Base-by-base conservation (phyloP, 1,140 invertebrate species). In the Idris sp. region DNA sequence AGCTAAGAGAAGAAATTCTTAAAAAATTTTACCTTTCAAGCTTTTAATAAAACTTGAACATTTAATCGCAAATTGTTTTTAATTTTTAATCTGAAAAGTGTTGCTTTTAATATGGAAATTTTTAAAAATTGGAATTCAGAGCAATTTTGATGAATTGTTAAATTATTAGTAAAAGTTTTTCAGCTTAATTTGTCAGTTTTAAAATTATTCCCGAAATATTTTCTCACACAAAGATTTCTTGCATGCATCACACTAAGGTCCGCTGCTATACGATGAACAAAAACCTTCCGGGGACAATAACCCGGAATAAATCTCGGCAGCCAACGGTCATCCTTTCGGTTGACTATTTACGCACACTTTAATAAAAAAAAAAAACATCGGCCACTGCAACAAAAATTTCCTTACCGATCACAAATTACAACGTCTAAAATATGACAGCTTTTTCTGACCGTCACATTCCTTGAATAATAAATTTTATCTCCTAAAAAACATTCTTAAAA, bases 301-400 rank as follows among this genome's bases (percentile, higher is more conserved):
- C 58, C 58, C 58, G 44, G 35, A 49, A 62, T 62, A 62, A 49
- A 49, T 62, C 58, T 62, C 44, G 30, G 58, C 43, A 62, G 26
- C 44, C 58, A 35, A 49, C 49, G 44, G 44, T 35, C 26, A 62
- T 62, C 25, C 44, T 62, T 49, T 62, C 58, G 41, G 56, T 48
- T 22, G 16, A 48, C 43, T 61, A 61, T 61, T 61, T 61, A 61
- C 43, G 43, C 56, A 61, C 56, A 43, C 31, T n/a, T n/a, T n/a
- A n/a, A n/a, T n/a, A n/a, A n/a, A n/a, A 40, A 31, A 61, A 40
- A 48, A 48, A 61, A 48, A 61, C 56, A 48, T 61, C 54, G 54
- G 22, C 40, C 54, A 59, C 41, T 30, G 13, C 30, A 41, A 36
- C 41, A 15, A 46, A 14, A 59, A 46, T 41, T 59, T 31, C 10